Conservation (phyloP, 1,140 invertebrate genomes). For the Anadara kagoshimensis region DNA sequence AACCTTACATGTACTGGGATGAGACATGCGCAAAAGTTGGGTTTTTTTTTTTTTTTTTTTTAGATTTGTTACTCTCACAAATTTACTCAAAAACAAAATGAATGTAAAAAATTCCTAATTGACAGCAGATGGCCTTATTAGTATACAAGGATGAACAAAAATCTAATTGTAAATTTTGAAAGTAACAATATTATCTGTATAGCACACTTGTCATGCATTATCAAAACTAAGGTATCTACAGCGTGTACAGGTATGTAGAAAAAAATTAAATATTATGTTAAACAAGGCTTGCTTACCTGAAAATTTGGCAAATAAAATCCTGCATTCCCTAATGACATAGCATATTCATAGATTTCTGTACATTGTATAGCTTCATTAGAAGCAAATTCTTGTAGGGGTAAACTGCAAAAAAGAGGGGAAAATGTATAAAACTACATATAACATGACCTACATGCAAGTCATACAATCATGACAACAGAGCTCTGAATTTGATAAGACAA, state of each 20-base stretch:
- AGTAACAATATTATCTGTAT: background rate
- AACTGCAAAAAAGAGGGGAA: constrained; percentile 50
- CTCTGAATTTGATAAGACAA: background rate
- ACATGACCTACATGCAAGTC: background rate
- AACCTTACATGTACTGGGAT: no score
- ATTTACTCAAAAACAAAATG: no score
- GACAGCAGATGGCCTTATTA: background rate
- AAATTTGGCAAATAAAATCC: constrained; percentile 83
- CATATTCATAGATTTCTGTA: constrained; percentile 96
- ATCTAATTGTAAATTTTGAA: background rate
- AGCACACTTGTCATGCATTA: background rate
- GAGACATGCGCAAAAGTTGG: no score
- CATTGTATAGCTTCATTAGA: constrained; percentile 91
- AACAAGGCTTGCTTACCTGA: constrained; percentile 75
- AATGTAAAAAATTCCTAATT: no score
- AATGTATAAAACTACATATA: background rate
- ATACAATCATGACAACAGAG: background rate
- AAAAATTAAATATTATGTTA: background rate
- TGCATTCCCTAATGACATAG: constrained; percentile 85
- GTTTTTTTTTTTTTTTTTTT: no score
- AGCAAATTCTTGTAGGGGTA: constrained; percentile 79
- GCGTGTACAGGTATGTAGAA: background rate
- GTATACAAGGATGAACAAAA: background rate
- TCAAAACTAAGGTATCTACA: background rate
- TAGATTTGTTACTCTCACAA: no score